Evolutionary conservation across 1,140 invertebrate species (phyloP), one percentile per base, ranked within the genome.

Genomic region (Drosophila takahashii): DNA sequence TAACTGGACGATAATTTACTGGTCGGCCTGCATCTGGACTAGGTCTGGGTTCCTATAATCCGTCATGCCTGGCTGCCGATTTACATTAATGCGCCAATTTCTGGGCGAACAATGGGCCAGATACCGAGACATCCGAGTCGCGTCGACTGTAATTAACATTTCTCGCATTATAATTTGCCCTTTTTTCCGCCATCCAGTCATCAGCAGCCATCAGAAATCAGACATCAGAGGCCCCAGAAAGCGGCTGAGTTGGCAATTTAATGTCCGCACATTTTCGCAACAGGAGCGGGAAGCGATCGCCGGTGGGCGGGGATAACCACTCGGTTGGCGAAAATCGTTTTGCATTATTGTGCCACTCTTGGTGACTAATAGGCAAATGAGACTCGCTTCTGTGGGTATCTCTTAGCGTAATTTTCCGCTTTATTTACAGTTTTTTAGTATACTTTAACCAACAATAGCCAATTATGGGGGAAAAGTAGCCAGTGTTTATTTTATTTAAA

Each of bases 111-210:
- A 78, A 85, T 70, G 74, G 58, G 58, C 58, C 79, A 78, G 67
- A 75, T 51, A 56, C 64, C 42, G 45, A 57, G 56, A 57, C 78
- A 66, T 64, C 54, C 67, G 61, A 76, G 56, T 50, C 56, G 54
- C 76, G 81, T 32, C 76, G 79, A 62, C 84, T 79, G 84, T 72
- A 87, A 87, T 87, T 87, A 87, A 89, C 79, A 89, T 83, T 89
- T 71, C 71, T 72, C 73, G 84, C 79, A 87, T 89, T 87, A 89
- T 89, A 87, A 89, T 87, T 87, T 89, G 75, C 74, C 75, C 56
- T 71, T 73, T 86, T 69, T 87, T 86, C 72, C 64, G 73, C 80
- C 52, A 67, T 75, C 57, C 67, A 71, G 41, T 62, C 57, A 37
- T 61, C 69, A 54, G 42, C 45, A 52, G 64, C 34, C 48, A 51